Base-by-base conservation (phyloP, 2,888 invertebrate genomes). In the Thelaira solivaga region DNA sequence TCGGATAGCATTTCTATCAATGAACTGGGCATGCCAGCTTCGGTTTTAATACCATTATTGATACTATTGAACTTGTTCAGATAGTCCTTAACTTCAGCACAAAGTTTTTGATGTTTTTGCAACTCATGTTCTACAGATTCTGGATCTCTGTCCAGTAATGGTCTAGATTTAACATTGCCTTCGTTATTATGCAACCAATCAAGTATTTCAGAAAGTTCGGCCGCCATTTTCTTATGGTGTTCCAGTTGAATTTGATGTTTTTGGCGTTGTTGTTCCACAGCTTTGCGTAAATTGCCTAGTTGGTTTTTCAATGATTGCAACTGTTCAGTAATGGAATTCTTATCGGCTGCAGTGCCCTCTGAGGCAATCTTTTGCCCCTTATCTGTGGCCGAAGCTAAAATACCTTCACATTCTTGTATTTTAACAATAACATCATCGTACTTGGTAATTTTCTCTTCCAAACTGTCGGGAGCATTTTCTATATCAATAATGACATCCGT, bases 281-380 rank as follows among this genome's bases (percentile, higher is more conserved):
- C 90, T 84, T 95, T 92, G 85, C 96, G 92, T 3, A 97, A 89
- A 69, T 93, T 92, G 64, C 94, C 92, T 13, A 97, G 89, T 81
- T 96, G 95, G 85, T 96, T 95, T 87, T 96, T 97, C 18, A 97
- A 87, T 0, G 94, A 94, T 84, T 97, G 96, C 20, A 97, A 86
- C 82, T 97, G 94, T 85, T 96, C 96, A 1, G 96, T 96, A 5
- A 97, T 94, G 82, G 93, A 93, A 83, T 97, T 97, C 83, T 95
- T 92, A 83, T 97, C 97, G 16, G 94, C 94, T 0, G 95, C 93
- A 2, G 95, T 94, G 43, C 97, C 96, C 89, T 97, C 97, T 0
- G 94, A 94, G 0, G 96, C 96, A 31, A 98, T 97, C 87, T 96
- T 96, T 85, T 96, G 95, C 0, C 97, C 97, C 87, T 97, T 97